Conservation (phyloP, 2,797 vertebrate genomes). For the Characodon lateralis region DNA sequence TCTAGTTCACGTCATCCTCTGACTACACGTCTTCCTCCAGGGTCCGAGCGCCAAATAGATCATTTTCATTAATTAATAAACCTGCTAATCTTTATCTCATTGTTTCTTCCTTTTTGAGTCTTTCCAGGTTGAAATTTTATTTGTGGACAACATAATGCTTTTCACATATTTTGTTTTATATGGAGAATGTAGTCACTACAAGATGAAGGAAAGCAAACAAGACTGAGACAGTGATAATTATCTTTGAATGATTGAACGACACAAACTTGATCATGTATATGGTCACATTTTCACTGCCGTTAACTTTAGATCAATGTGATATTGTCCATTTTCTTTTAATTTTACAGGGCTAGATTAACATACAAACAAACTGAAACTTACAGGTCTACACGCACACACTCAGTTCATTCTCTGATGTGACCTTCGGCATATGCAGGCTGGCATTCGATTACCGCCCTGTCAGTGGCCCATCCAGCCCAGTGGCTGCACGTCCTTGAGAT, state of each 20-base stretch:
- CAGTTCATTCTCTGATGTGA: conserved; percentile 70
- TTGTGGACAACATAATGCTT: not conserved
- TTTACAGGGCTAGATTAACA: conserved; percentile 26
- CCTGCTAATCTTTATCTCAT: too few relatives aligned
- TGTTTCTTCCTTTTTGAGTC: too few relatives aligned
- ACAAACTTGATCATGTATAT: not conserved
- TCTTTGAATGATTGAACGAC: not conserved
- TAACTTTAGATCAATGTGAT: not conserved
- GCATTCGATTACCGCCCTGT: conserved; percentile 81
- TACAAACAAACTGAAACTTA: conserved; percentile 1
- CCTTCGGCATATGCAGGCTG: conserved; percentile 77
- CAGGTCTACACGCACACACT: conserved; percentile 29
- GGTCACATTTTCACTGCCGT: not conserved
- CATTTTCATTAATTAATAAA: too few relatives aligned
- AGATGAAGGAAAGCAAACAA: conserved; percentile 5
- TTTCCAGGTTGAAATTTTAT: not conserved
- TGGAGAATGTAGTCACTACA: not conserved
- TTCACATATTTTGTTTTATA: not conserved
- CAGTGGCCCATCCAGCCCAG: conserved; percentile 75
- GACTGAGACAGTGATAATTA: not conserved
- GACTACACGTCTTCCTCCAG: too few relatives aligned
- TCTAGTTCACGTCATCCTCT: too few relatives aligned
- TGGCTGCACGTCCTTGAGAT: conserved; percentile 74
- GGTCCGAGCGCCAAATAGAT: too few relatives aligned
- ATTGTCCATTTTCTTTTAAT: conserved; percentile 8